Base-by-base conservation (phyloP, 2,797 vertebrate species). In the Lates japonicus region DNA sequence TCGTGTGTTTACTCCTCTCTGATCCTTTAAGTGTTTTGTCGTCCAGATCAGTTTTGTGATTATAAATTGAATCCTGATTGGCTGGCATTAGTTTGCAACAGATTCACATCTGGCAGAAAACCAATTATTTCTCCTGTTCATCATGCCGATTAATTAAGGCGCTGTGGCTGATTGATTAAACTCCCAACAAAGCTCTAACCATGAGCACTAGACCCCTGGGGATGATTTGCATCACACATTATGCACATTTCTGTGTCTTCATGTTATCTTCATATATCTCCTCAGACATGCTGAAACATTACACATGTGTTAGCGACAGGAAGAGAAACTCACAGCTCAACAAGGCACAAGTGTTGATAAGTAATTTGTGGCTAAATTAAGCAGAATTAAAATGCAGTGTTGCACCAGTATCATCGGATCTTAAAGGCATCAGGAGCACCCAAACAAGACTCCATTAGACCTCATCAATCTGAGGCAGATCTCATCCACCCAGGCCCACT, bases 51-150 rank as follows among this genome's bases (percentile, higher is more conserved):
- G 78, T 79, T 90, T 82, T 78, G 76, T 65, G 89, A 92, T 92
- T 87, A 87, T 72, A 80, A 79, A 86, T 82, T 63, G 68, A 44
- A 73, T 76, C 69, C 79, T 80, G 91, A 93, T 92, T 93, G 91
- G 90, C 78, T 84, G 79, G 82, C 84, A 64, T 87, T 85, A 83
- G 83, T 88, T 92, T 87, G 87, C 77, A 78, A 84, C 85, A 73
- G 87, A 92, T 92, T 87, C 90, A 88, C 91, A 91, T 94, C 91
- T 93, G 91, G 88, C 87, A 90, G 89, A 91, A 94, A 92, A 90
- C 82, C 89, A 94, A 93, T 95, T 93, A 94, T 92, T 91, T 89
- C 92, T 92, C 80, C 90, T 88, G 90, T 92, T 93, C 87, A 90
- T 93, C 88, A 90, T 85, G 83, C 78, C 81, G 90, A 90, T 92